Evolutionary conservation across 2,113 vertebrate genomes (phyloP), one percentile per base, ranked within the genome.

Genomic region (Microtus ochrogaster): DNA sequence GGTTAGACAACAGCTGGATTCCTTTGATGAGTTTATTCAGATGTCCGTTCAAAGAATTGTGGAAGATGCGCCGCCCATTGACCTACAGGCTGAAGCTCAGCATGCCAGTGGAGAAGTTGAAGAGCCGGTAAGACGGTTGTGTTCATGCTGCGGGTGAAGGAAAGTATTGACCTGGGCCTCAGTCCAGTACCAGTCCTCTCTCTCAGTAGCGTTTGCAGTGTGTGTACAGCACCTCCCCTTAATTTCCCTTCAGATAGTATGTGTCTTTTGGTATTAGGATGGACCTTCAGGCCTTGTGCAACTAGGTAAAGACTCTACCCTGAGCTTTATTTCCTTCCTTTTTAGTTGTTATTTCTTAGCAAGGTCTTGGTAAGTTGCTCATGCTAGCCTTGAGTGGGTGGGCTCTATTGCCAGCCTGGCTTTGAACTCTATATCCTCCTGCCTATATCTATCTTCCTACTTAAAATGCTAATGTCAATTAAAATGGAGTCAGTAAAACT

Each of bases 41-140:
- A 99, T 99, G 99, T 99, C 99, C 12, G 99, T 99, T 87, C 99
- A 99, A 98, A 99, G 99, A 98, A 99, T 99, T 72, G 99, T 99
- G 93, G 99, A 99, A 98, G 99, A 99, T 47, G 99, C 99, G 0
- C 99, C 99, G 0, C 99, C 99, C 77, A 99, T 99, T 36, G 99
- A 99, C 97, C 98, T 99, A 36, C 99, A 99, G 97, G 99, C 99
- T 63, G 99, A 99, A 98, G 99, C 99, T 52, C 99, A 99, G 97
- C 99, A 99, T 97, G 99, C 99, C 4, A 99, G 99, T 12, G 99
- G 99, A 77, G 99, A 99, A 98, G 99, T 99, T 92, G 99, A 99
- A 98, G 99, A 99, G 55, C 99, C 99, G 91, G 99, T 99, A 98
- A 99, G 99, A 96, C 17, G 22, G 16, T 90, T 41, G 33, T 90